Base-by-base conservation (phyloP, 2,797 vertebrate genomes). In the Acestrorhynchus altus region DNA sequence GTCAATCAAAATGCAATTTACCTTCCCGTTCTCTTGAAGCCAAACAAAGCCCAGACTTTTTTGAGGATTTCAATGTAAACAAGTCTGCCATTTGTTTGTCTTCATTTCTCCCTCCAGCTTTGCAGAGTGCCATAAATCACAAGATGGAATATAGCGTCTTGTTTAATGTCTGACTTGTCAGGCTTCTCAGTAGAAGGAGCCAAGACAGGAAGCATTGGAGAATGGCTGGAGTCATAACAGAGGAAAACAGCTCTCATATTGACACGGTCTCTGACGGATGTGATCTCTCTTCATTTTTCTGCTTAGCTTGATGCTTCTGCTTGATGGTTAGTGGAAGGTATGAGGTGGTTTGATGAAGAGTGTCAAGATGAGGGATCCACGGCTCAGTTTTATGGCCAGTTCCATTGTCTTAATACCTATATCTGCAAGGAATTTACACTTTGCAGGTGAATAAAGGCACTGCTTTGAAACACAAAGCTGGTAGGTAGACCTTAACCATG, bases 21-120 rank as follows among this genome's bases (percentile, higher is more conserved):
- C 59, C 74, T 35, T 74, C 46, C 76, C 49, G n/a, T 71, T 51
- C 39, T 60, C 31, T 35, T 75, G 75, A 70, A 81, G 81, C 65
- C 76, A 70, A 72, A 81, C 77, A 77, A 77, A 80, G 79, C 77
- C 39, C 65, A 64, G 74, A 72, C 66, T 72, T 69, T 28, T n/a
- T 22, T 24, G 28, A 72, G 73, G 78, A 77, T 70, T 47, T 69
- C 39, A 51, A 40, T 66, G 72, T 64, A 51, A 80, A 81, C 51
- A 83, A 66, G 61, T 71, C 73, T 81, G 74, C 65, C 63, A 74
- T 83, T 67, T 81, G 73, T 77, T 72, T 77, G 79, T 81, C 81
- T 78, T 66, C 20, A n/a, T 68, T 59, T 70, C 71, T 46, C 76
- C 72, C 80, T 64, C 1, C 47, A 60, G 69, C 74, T 77, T 46